Base-by-base conservation (phyloP, 2,888 invertebrate genomes). In the Lithodes maja region DNA sequence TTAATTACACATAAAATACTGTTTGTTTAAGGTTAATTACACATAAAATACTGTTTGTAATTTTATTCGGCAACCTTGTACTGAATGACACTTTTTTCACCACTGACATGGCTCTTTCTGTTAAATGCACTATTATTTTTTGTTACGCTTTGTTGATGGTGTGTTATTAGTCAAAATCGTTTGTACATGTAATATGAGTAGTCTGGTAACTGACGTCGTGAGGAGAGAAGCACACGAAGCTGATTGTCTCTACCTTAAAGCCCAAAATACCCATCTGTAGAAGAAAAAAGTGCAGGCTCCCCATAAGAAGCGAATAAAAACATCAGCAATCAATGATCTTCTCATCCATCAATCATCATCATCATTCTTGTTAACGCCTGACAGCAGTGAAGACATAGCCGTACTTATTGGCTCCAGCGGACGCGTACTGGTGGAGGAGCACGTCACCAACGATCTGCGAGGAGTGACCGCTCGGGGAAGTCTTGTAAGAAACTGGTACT, bases 381-480 rank as follows among this genome's bases (percentile, higher is more conserved):
- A 90, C 55, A 83, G 85, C 86, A 80, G 88, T 83, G 77, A 90
- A 90, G 2, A 80, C 85, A 52, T 90, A 90, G 12, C 90, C 90
- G 61, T 68, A 85, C 74, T 90, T 90, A 5, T 77, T 52, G 3
- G 50, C 12, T 17, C 50, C 61, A 2, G 50, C 53, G 9, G 80
- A 52, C 55, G 55, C 61, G 61, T 90, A 90, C 81, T 88, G 85
- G 68, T 79, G 87, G 61, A 90, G 83, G 3, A 88, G 86, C n/a
- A 90, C 90, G 61, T 90, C 83, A 1, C 90, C 88, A 1, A 90
- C 83, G n/a, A 88, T 69, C 2, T 82, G 85, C 2, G 74, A 74
- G 15, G 85, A 69, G 55, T 87, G 78, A 9, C 83, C 79, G 9
- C 83, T 12, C 83, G 69, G 33, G 17, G 61, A 68, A 17, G 71